Conservation (phyloP, 2,797 vertebrate species). For the Pagetopsis macropterus region DNA sequence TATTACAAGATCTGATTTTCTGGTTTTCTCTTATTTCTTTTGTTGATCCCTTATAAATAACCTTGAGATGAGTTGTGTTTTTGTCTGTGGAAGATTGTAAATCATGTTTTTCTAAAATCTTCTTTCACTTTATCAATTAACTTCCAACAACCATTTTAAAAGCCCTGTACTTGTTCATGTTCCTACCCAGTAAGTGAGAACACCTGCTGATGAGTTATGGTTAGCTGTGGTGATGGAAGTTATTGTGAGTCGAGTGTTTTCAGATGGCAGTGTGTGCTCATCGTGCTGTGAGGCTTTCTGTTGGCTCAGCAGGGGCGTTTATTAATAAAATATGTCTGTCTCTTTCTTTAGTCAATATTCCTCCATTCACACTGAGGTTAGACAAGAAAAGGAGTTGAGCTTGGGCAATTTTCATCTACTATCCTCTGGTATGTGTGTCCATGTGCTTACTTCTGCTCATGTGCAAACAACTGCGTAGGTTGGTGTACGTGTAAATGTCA, state of each 20-base stretch:
- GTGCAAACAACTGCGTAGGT: slow-evolving; percentile 35
- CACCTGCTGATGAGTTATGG: slow-evolving; percentile 24
- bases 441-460: slow-evolving; percentile 19
- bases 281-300: slow-evolving; percentile 37
- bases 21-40: slow-evolving; percentile 14
- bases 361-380: slow-evolving; percentile 56
- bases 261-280: slow-evolving; percentile 15
- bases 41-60: slow-evolving; percentile 23
- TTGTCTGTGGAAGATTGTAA: slow-evolving; percentile 39
- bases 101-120: slow-evolving; percentile 36
- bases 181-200: slow-evolving; percentile 1
- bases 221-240: slow-evolving; percentile 16
- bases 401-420: slow-evolving; percentile 50
- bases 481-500: slow-evolving; percentile 30
- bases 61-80: slow-evolving; percentile 27
- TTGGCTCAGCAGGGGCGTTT: slow-evolving; percentile 49
- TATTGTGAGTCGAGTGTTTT: background rate
- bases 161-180: slow-evolving; percentile 16
- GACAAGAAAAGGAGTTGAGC: slow-evolving; percentile 52
- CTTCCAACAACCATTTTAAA: slow-evolving; percentile 17
- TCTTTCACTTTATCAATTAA: slow-evolving; percentile 26
- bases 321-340: slow-evolving; percentile 57
- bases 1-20: slow-evolving; percentile 39
- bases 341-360: slow-evolving; percentile 43
- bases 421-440: slow-evolving; percentile 33